These are phyloP conservation scores for Phoenicopterus ruber DNA, from an alignment of 2,113 vertebrate species.

Conservation along the genomic window DNA sequence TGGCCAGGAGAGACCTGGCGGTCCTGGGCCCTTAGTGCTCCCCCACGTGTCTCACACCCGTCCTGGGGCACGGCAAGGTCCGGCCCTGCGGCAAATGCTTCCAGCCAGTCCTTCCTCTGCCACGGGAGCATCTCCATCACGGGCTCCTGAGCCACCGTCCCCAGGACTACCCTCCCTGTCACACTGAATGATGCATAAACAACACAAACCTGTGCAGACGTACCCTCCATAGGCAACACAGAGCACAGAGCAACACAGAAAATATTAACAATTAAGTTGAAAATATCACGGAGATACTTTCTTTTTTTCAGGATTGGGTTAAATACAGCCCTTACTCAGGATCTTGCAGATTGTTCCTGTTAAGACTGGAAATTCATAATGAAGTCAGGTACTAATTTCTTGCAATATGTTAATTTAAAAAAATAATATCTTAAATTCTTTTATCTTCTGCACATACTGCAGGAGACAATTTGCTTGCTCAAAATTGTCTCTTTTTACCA, in stretches of 20 bases:
- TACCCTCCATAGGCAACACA: not conserved
- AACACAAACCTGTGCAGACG: not conserved
- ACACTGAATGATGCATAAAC: not conserved
- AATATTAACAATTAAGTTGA: not conserved
- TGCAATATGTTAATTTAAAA: not conserved
- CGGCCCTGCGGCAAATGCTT: not conserved
- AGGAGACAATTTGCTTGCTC: not conserved
- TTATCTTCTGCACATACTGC: not conserved
- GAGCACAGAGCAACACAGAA: not conserved
- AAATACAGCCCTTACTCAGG: not conserved
- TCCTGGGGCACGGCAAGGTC: not conserved
- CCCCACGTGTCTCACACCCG: not conserved
- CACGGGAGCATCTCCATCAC: not conserved
- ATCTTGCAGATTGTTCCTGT: not conserved
- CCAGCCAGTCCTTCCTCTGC: not conserved
- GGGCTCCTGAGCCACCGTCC: fast-evolving
- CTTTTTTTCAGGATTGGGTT: not conserved
- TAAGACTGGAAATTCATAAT: not conserved
- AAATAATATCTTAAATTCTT: not conserved
- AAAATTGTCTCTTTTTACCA: not conserved
- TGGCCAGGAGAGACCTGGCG: not conserved
- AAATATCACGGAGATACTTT: not conserved
- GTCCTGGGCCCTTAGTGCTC: not conserved
- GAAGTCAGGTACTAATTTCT: not conserved
- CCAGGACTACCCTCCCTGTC: no score